Evolutionary conservation across 2,888 invertebrate genomes (phyloP), one percentile per base, ranked within the genome.

Genomic region (Apodemia mormo): DNA sequence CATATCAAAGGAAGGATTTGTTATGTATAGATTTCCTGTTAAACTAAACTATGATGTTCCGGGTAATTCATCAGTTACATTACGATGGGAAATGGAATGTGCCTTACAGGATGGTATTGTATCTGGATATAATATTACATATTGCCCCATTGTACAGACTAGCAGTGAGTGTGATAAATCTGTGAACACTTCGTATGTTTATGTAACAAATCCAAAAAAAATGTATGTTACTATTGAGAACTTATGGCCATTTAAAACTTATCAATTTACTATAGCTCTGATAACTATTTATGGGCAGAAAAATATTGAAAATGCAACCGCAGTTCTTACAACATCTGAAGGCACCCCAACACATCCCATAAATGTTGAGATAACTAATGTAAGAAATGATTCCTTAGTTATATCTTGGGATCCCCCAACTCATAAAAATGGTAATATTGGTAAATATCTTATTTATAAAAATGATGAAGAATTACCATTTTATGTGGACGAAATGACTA

Each of bases 61-160:
- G 65, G 88, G 89, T 14, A 90, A 89, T 72, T 81, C 90, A 71
- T 86, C 77, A 84, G 90, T 91, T 0, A 86, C 80, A 72, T 92
- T 97, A 14, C 94, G 94, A 64, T 97, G 97, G 97, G 95, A 94
- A 72, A 93, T 97, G 75, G 96, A 96, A 72, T 97, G 97, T 83
- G 95, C 96, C 0, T 95, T 97, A 79, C 94, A 95, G 74, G 94
- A 96, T 68, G 96, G 96, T 6, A 78, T 76, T 69, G 94, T 97
- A 30, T 94, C 93, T 73, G 97, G 97, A 29, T 97, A 96, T 84
- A 94, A 94, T 68, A 95, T 97, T 69, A 95, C 95, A 68, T 97
- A 97, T 80, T 97, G 97, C 79, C 95, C 95, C 68, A 89, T 93
- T 43, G 88, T 94, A 37, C 92, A 94, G 4, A 92, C 93, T 43